Conservation (phyloP, 2,888 invertebrate genomes). For the Rapana venosa region DNA sequence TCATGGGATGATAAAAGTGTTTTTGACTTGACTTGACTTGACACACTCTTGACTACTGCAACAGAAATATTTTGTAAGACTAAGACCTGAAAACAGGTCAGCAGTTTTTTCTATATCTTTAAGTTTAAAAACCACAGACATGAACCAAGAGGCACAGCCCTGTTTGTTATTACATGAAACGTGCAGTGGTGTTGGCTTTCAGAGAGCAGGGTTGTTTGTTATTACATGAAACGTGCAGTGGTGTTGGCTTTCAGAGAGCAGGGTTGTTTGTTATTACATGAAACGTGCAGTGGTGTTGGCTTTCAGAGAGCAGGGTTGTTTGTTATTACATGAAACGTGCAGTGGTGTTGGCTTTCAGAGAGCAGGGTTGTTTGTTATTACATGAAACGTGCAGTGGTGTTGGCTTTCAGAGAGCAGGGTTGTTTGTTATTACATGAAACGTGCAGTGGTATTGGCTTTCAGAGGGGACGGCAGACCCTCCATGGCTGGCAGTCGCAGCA, state of each 20-base stretch:
- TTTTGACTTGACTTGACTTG: too few species aligned
- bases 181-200: too few species aligned
- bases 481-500: constrained; percentile 41
- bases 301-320: constrained; percentile 28
- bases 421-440: neutral
- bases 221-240: neutral
- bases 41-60: too few species aligned
- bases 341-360: neutral
- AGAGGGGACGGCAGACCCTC: constrained; percentile 37
- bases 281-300: neutral
- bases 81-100: too few species aligned
- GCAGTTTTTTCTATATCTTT: too few species aligned
- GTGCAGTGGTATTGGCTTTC: neutral
- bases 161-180: too few species aligned
- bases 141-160: too few species aligned
- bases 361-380: neutral
- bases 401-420: neutral
- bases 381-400: too few species aligned
- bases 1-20: too few species aligned
- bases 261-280: neutral
- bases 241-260: constrained; percentile 28
- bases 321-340: too few species aligned
- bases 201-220: neutral
- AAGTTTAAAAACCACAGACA: too few species aligned
- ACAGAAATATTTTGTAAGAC: too few species aligned